phyloP scores from a whole-genome alignment of 2,113 vertebrate species.

The Trinectes maculatus region DNA sequence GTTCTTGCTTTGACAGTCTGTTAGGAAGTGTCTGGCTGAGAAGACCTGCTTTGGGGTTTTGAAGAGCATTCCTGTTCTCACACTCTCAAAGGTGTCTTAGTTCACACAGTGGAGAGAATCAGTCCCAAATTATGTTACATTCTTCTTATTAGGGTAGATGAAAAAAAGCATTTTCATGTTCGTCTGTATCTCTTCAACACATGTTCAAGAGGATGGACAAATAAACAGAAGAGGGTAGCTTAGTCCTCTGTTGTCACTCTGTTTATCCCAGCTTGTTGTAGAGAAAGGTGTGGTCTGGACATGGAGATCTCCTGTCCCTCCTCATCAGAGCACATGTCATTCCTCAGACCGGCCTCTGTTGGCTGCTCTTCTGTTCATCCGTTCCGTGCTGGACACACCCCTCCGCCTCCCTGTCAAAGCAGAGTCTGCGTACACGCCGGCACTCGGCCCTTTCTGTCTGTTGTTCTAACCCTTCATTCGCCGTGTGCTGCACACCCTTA shows the following conservation, averaged over 20 bases:
- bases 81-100: background rate
- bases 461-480: background rate
- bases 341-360: conserved; percentile 12
- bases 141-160: background rate
- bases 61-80: conserved; percentile 9
- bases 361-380: conserved; percentile 42
- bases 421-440: background rate
- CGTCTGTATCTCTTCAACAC: background rate
- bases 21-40: too few species aligned
- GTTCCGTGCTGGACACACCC: conserved; percentile 36
- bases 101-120: too few species aligned
- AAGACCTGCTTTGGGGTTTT: background rate
- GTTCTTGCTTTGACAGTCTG: background rate
- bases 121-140: background rate
- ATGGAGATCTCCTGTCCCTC: background rate
- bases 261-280: background rate
- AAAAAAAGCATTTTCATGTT: background rate
- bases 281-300: conserved; percentile 16
- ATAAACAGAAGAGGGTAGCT: background rate
- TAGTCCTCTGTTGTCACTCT: background rate
- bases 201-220: background rate
- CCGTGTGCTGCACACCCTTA: conserved; percentile 33
- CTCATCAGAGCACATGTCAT: conserved; percentile 38
- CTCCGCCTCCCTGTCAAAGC: conserved; percentile 4
- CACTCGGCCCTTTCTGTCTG: background rate